Conservation (phyloP, 2,888 invertebrate genomes). For the Drosophila nigritarsus region DNA sequence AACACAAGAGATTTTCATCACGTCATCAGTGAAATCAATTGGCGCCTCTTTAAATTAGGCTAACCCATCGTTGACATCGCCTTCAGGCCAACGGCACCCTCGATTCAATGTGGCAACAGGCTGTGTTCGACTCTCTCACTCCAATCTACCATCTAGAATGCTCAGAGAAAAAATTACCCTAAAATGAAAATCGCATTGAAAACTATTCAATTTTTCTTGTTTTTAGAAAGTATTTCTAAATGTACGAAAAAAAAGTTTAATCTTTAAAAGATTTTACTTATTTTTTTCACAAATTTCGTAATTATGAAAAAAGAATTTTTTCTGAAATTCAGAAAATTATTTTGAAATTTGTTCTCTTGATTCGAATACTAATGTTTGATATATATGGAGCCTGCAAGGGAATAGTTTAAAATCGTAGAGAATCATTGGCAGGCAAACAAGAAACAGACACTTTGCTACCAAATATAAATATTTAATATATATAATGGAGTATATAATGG, state of each 20-base stretch:
- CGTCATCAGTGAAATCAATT: slow-evolving; percentile 68
- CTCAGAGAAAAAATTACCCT: not conserved
- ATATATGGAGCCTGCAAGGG: not conserved
- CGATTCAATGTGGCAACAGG: not conserved
- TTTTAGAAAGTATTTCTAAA: not conserved
- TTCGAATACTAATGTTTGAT: too few species aligned
- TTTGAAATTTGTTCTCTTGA: too few species aligned
- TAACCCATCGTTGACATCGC: slow-evolving; percentile 15
- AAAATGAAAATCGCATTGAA: not conserved
- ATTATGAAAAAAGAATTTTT: too few species aligned
- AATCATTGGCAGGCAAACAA: not conserved
- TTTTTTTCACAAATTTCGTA: too few species aligned
- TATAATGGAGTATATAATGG: not conserved
- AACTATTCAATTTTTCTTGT: not conserved
- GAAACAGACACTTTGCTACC: not conserved
- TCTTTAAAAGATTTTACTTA: too few species aligned
- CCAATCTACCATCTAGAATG: too few species aligned
- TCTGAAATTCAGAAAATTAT: too few species aligned
- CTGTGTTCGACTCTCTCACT: too few species aligned
- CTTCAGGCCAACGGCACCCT: not conserved
- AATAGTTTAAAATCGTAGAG: not conserved
- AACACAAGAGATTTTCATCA: slow-evolving; percentile 45
- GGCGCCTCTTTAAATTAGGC: slow-evolving; percentile 40
- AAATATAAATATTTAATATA: not conserved
- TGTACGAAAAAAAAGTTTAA: not conserved